Base-by-base conservation (phyloP, 2,888 invertebrate genomes). In the Cenopis cana region DNA sequence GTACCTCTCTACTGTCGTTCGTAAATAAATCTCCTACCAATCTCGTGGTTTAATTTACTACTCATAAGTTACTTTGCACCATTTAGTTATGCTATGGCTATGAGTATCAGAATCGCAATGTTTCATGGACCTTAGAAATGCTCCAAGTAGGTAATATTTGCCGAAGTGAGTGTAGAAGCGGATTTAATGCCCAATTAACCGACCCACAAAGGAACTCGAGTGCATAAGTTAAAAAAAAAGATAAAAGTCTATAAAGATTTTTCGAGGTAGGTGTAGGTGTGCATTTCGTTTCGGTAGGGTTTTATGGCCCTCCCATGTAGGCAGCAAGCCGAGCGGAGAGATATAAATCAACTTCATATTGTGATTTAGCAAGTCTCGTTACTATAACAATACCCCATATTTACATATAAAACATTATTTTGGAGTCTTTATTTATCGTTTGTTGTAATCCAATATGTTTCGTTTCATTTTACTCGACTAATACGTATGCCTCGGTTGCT, bases 321-420 rank as follows among this genome's bases (percentile, higher is more conserved):
- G 84, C 78, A 79, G 79, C 82, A 89, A 90, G 84, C 91, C 87
- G 86, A 93, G 86, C 93, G 91, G 89, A 86, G 84, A 91, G 93
- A 92, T 93, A 93, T 93, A 93, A 93, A 93, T 93, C 93, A 93
- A 89, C 87, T 87, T 90, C 91, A 90, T 91, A 92, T 91, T 91
- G 92, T 91, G 92, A 93, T 95, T 95, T 91, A 91, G 94, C 94
- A 94, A 95, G 94, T 94, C 91, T 94, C 93, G 94, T 94, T 95
- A 94, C 93, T 91, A 93, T 93, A 94, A 94, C 94, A 92, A 94
- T 94, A 90, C 90, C 83, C 88, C 84, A 78, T 94, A 94, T 91
- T 95, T 94, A 95, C 93, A 93, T 93, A 93, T 91, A 90, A 91
- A 93, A 87, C 85, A 87, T 86, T 90, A 89, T 91, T 89, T 90